Evolutionary conservation across 1,140 invertebrate species (phyloP).

Genomic region (Papilio aristodemus): DNA sequence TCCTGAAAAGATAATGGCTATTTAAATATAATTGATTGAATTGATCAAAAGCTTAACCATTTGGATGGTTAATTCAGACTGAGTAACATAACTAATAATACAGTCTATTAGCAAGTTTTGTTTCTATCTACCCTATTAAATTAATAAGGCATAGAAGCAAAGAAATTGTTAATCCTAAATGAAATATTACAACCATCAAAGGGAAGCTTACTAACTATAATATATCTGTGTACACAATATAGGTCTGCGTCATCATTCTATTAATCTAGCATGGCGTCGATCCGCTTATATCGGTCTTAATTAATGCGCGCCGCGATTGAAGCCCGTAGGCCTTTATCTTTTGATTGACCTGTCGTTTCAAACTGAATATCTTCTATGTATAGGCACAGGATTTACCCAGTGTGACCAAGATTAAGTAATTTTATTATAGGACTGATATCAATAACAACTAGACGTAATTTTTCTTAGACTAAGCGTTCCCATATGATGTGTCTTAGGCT

Average conservation of each 20-base stretch:
- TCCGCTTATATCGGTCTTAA: constrained; percentile 70
- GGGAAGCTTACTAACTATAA: constrained; percentile 27
- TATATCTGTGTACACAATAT: constrained; percentile 24
- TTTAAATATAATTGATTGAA: neutral
- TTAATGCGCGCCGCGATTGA: constrained; percentile 64
- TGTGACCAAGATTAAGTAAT: neutral
- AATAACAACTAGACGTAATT: no score
- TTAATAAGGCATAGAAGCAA: neutral
- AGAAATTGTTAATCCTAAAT: constrained; percentile 22
- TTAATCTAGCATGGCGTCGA: constrained; percentile 55
- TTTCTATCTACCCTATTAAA: neutral
- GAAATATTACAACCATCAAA: constrained; percentile 23
- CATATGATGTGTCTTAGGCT: no score
- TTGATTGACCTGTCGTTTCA: constrained; percentile 65
- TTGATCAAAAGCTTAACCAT: neutral
- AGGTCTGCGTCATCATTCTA: constrained; percentile 37
- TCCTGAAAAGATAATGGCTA: no score
- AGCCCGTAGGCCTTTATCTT: constrained; percentile 64
- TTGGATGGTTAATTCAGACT: no score
- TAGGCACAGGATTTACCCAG: constrained; percentile 32
- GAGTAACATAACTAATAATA: neutral
- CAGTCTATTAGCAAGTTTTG: neutral
- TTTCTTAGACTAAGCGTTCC: no score
- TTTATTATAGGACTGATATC: neutral
- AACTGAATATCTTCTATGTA: constrained; percentile 42